Percentiles rank a stretch among this genome's conserved stretches.
Evolutionary conservation across 2,888 invertebrate genomes (phyloP).

Genomic region (Ophion slaviceki): DNA sequence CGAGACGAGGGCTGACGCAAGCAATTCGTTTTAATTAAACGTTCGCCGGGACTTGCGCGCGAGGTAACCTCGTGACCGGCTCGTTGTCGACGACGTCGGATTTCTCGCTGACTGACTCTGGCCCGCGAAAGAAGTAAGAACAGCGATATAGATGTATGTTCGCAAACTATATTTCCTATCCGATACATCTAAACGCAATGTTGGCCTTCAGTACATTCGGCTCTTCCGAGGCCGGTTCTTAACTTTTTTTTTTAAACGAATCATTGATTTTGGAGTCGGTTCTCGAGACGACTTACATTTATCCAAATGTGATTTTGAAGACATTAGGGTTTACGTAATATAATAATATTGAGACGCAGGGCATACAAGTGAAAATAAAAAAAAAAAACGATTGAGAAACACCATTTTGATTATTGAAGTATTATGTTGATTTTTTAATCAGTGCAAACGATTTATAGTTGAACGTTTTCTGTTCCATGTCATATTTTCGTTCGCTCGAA

Average conservation of each 20-base stretch:
- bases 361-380: not conserved
- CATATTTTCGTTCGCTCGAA: no score
- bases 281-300: not conserved
- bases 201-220: not conserved
- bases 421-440: no score
- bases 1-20: conserved; percentile 66
- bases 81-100: conserved; percentile 60
- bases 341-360: not conserved
- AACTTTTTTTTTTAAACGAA: not conserved
- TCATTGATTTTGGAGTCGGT: not conserved
- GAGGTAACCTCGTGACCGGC: conserved; percentile 50
- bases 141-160: not conserved
- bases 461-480: no score
- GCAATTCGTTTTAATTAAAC: conserved; percentile 72
- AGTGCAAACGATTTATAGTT: no score
- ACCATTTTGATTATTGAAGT: no score
- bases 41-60: conserved; percentile 38
- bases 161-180: not conserved
- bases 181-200: not conserved
- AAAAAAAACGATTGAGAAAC: not conserved
- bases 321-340: no score
- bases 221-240: not conserved
- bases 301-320: not conserved
- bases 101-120: conserved; percentile 37
- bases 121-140: not conserved